phyloP scores from a whole-genome alignment of 1,140 invertebrate genomes.

The Heliconius eleuchia region DNA sequence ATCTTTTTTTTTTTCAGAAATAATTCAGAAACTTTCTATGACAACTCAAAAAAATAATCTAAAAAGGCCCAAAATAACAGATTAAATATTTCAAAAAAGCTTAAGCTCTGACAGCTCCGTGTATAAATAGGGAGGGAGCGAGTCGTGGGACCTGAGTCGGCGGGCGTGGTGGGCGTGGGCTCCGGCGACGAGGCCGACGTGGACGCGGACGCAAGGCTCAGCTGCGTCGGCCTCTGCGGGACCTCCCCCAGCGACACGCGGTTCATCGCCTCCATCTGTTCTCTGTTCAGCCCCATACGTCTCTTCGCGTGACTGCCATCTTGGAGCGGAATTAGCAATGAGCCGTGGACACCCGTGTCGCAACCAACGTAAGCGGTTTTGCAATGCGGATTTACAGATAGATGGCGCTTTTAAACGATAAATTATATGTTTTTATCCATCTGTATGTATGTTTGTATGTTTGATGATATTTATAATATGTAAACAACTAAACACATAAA shows the following conservation, averaged over 20 bases:
- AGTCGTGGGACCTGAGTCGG: constrained; percentile 73
- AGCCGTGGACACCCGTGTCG: constrained; percentile 17
- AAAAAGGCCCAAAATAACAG: constrained; percentile 5
- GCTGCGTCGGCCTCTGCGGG: constrained; percentile 69
- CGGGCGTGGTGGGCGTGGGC: constrained; percentile 78
- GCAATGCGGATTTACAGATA: constrained; percentile 37
- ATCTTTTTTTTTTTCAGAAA: neutral
- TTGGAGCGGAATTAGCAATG: constrained; percentile 66
- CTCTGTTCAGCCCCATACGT: constrained; percentile 81
- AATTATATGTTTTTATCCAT: neutral
- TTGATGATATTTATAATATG: constrained; percentile 10
- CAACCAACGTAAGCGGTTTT: constrained; percentile 24
- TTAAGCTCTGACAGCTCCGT: constrained; percentile 7
- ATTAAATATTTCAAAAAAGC: neutral
- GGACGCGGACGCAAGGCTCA: constrained; percentile 64
- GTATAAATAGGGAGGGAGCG: constrained; percentile 41
- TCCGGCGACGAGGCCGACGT: constrained; percentile 69
- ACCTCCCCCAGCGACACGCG: constrained; percentile 61
- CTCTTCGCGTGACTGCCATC: constrained; percentile 82
- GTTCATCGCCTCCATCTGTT: constrained; percentile 81
- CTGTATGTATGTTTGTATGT: constrained; percentile 3
- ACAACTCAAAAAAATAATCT: neutral
- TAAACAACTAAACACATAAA: neutral
- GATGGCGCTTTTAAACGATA: constrained; percentile 38
- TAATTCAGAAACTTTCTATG: neutral